phyloP scores from a whole-genome alignment of 2,888 invertebrate genomes.

The Tribolium freemani region DNA sequence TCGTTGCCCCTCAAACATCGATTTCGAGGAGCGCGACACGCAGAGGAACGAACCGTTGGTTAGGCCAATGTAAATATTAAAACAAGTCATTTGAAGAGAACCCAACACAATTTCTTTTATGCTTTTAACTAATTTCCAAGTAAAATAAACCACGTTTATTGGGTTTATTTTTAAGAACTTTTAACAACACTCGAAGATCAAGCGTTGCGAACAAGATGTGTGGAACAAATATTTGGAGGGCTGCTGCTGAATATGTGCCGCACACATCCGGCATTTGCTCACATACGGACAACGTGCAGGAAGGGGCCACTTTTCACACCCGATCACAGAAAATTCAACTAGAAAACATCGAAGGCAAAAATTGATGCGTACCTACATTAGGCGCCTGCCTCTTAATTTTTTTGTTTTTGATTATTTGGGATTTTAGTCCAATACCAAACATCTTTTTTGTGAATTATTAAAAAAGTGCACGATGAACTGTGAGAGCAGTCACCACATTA shows the following conservation, averaged over 20 bases:
- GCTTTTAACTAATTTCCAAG: constrained; percentile 61
- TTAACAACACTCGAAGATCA: constrained; percentile 54
- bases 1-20: constrained; percentile 11
- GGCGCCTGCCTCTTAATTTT: too few relatives aligned
- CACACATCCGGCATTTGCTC: constrained; percentile 63
- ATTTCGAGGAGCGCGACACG: neutral
- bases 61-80: constrained; percentile 39
- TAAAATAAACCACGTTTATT: constrained; percentile 63
- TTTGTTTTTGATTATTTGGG: too few relatives aligned
- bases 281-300: constrained; percentile 51
- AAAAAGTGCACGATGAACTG: too few relatives aligned
- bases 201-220: constrained; percentile 56
- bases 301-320: too few relatives aligned
- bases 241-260: constrained; percentile 55
- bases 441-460: too few relatives aligned
- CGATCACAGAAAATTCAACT: neutral
- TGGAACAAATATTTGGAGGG: constrained; percentile 63
- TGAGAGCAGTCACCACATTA: too few relatives aligned
- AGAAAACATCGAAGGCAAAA: too few relatives aligned
- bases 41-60: neutral
- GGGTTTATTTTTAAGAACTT: constrained; percentile 49
- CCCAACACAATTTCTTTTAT: constrained; percentile 53
- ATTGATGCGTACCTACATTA: too few relatives aligned
- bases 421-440: too few relatives aligned
- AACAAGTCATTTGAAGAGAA: constrained; percentile 47